These are phyloP conservation scores for Clupea harengus DNA, from an alignment of 2,113 vertebrate genomes.

Conservation along the genomic window DNA sequence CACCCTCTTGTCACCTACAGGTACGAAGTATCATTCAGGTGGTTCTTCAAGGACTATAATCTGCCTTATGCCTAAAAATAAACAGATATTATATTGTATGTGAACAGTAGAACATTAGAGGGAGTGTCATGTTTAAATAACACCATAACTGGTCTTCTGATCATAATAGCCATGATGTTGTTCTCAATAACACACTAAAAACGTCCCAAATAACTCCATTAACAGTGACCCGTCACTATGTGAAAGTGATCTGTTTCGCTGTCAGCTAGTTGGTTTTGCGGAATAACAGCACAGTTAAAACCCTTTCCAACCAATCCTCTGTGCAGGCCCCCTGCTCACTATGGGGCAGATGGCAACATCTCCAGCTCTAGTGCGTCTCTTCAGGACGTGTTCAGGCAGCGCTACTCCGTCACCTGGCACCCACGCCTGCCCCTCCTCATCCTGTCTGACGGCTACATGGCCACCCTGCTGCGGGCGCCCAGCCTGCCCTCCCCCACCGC, in stretches of 20 bases:
- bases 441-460: conserved; percentile 92
- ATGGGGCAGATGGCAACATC: conserved; percentile 66
- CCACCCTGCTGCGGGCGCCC: conserved; percentile 78
- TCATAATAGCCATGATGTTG: too few species aligned
- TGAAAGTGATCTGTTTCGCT: background rate
- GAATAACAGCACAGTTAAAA: too few species aligned
- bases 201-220: background rate
- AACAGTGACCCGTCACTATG: background rate
- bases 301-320: background rate
- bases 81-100: background rate
- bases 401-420: conserved; percentile 88
- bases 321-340: background rate
- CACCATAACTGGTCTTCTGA: too few species aligned
- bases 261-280: background rate
- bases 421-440: conserved; percentile 82
- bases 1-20: conserved; percentile 90
- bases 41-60: background rate
- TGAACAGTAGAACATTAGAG: too few species aligned
- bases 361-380: conserved; percentile 83
- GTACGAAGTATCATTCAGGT: conserved; percentile 61
- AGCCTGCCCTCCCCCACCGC: conserved; percentile 69
- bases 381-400: conserved; percentile 81
- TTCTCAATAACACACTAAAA: background rate
- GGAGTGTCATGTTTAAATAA: too few species aligned
- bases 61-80: background rate